Percentiles rank a stretch among this genome's conserved stretches.
phyloP scores from a whole-genome alignment of 1,140 invertebrate species.

The Anoplolepis gracilipes region DNA sequence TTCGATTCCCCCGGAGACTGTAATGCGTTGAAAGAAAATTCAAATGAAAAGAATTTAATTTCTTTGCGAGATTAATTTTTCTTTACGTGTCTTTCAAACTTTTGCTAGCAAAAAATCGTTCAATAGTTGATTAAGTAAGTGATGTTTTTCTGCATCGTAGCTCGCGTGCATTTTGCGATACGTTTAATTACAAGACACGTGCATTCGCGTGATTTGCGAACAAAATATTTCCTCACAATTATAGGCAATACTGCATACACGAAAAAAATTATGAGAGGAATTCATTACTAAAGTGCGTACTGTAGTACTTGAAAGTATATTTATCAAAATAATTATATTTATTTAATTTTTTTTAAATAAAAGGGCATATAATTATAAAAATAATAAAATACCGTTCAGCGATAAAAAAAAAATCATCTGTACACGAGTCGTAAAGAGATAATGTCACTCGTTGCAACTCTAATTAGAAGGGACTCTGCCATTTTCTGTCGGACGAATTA shows the following conservation, averaged over 20 bases:
- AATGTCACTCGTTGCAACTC: constrained; percentile 72
- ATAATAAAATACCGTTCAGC: not conserved
- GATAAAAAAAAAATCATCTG: not conserved
- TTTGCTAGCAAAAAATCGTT: not conserved
- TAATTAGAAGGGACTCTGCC: constrained; percentile 81
- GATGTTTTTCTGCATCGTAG: not conserved
- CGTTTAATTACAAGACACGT: not conserved
- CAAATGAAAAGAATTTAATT: not conserved
- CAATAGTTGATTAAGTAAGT: not conserved
- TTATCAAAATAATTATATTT: not conserved
- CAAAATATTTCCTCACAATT: not conserved
- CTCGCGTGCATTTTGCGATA: not conserved
- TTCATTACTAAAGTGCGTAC: not conserved
- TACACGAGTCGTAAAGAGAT: constrained; percentile 60
- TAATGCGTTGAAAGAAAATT: not conserved
- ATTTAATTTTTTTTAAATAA: not conserved
- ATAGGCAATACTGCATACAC: not conserved
- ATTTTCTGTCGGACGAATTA: constrained; percentile 75
- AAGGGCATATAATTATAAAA: not conserved
- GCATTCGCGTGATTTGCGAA: not conserved
- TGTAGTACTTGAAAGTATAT: not conserved
- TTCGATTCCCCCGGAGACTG: not conserved
- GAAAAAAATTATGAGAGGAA: not conserved
- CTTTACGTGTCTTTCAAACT: not conserved
- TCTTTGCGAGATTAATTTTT: not conserved